Evolutionary conservation across 2,113 vertebrate species (phyloP).

Genomic region (Oncorhynchus clarkii): DNA sequence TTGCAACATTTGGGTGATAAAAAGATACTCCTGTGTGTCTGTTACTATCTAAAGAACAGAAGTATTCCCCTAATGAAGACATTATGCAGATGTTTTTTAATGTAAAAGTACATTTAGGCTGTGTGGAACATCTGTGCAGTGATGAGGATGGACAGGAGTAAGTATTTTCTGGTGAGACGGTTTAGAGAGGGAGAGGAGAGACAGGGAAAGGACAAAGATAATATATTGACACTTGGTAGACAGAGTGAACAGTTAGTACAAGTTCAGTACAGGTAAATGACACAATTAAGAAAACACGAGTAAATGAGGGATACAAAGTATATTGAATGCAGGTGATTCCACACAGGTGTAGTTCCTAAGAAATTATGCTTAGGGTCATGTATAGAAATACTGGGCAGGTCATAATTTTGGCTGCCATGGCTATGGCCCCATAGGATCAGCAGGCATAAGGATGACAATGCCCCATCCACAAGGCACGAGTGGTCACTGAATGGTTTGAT

Average conservation of each 20-base stretch:
- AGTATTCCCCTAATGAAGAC: conserved; percentile 29
- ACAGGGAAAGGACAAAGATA: neutral
- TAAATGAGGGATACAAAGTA: too few species aligned
- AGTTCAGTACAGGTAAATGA: neutral
- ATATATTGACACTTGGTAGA: neutral
- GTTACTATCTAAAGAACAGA: conserved; percentile 14
- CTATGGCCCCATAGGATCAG: too few species aligned
- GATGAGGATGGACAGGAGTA: conserved; percentile 41
- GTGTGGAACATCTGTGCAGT: conserved; percentile 46
- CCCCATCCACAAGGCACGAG: too few species aligned
- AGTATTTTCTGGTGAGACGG: neutral
- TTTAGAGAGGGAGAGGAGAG: conserved; percentile 7
- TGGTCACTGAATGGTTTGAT: too few species aligned
- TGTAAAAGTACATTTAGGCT: conserved; percentile 40
- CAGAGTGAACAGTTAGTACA: neutral
- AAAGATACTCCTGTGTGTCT: conserved; percentile 19
- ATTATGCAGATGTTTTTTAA: conserved; percentile 51
- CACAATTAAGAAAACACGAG: too few species aligned
- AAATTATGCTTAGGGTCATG: too few species aligned
- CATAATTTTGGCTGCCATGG: too few species aligned
- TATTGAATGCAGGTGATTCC: too few species aligned
- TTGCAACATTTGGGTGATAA: conserved; percentile 41
- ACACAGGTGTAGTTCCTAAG: too few species aligned
- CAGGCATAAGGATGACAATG: too few species aligned
- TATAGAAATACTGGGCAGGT: too few species aligned